Percentiles rank a stretch among this genome's conserved stretches.
Evolutionary conservation across 2,888 invertebrate species (phyloP).

Genomic region (Sphaerophoria rueppellii): DNA sequence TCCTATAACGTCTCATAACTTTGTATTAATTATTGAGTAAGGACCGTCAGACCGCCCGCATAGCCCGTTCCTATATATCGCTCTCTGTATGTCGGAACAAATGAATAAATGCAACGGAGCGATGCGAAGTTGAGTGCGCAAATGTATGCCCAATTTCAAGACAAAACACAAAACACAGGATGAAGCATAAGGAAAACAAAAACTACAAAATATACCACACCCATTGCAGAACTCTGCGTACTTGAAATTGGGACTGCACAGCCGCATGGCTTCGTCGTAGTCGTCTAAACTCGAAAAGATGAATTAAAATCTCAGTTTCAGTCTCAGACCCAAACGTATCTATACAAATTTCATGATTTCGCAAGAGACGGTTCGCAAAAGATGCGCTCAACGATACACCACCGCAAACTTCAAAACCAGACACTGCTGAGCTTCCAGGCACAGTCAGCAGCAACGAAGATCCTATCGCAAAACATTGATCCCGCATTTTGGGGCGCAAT

Average conservation of each 20-base stretch:
- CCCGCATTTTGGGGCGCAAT: constrained; percentile 74
- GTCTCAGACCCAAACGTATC: constrained; percentile 27
- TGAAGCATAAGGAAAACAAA: constrained; percentile 68
- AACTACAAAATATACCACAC: constrained; percentile 70
- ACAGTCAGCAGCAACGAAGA: constrained; percentile 27
- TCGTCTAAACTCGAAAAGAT: constrained; percentile 57
- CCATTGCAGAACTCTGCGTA: constrained; percentile 28
- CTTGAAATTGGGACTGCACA: neutral
- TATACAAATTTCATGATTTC: constrained; percentile 31
- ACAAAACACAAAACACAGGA: constrained; percentile 51
- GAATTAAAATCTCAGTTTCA: constrained; percentile 62
- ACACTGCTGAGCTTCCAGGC: neutral
- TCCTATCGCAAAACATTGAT: constrained; percentile 65
- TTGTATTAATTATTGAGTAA: constrained; percentile 61
- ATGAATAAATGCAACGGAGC: constrained; percentile 53
- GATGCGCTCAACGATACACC: constrained; percentile 67
- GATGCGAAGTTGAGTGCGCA: constrained; percentile 36
- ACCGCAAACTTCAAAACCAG: neutral
- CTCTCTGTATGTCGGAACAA: constrained; percentile 29
- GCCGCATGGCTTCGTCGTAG: constrained; percentile 2
- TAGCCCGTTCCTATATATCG: constrained; percentile 14
- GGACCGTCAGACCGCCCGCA: constrained; percentile 51
- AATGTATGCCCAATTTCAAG: constrained; percentile 61
- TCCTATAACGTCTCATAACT: constrained; percentile 61
- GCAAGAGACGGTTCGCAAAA: constrained; percentile 52